Evolutionary conservation across 2,113 vertebrate genomes (phyloP).

Genomic region (Pteropus alecto): DNA sequence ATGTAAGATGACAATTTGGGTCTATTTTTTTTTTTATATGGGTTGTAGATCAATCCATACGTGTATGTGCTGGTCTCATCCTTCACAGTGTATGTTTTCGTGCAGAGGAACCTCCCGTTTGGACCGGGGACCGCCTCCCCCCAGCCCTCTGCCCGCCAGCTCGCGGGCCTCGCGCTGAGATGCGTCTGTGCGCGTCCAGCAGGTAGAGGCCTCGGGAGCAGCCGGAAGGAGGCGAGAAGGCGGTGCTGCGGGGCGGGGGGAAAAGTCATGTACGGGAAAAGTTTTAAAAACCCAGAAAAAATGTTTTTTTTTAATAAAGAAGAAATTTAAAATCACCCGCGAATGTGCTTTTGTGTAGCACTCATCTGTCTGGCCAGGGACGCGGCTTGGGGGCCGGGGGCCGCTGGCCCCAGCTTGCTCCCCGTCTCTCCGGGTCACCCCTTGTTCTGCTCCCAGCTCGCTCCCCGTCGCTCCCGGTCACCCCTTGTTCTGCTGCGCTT

Average conservation of each 20-base stretch:
- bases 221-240: constrained; percentile 16
- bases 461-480: background rate
- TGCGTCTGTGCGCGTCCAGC: background rate
- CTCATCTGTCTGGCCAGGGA: background rate
- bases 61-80: constrained; percentile 74
- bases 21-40: constrained; percentile 77
- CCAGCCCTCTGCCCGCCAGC: background rate
- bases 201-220: background rate
- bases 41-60: constrained; percentile 94
- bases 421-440: background rate
- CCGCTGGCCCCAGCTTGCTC: fast-evolving
- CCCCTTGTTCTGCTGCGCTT: background rate
- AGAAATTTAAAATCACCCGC: background rate
- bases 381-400: too few relatives aligned
- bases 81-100: constrained; percentile 60
- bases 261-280: constrained; percentile 52
- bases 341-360: background rate
- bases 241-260: background rate
- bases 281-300: constrained; percentile 61
- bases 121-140: constrained; percentile 46
- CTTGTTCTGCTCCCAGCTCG: background rate
- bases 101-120: constrained; percentile 74
- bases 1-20: constrained; percentile 79
- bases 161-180: background rate
- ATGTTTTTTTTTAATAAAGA: constrained; percentile 51